These are phyloP conservation scores for Antitype chi DNA, from an alignment of 2,888 invertebrate genomes.

Conservation along the genomic window DNA sequence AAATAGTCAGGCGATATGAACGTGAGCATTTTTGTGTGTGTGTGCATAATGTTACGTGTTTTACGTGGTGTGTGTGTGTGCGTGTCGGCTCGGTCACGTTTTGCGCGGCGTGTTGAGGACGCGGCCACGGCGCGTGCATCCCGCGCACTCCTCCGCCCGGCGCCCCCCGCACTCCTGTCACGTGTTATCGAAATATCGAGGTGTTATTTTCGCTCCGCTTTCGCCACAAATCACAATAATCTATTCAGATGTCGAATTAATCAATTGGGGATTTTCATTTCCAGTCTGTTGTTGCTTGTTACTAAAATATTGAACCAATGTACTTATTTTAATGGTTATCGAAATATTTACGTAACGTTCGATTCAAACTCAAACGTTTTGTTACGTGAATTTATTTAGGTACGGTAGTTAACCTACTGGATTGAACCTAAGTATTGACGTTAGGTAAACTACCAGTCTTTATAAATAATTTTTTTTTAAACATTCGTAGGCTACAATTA, in stretches of 20 bases:
- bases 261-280: slow-evolving; percentile 41
- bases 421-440: background rate
- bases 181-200: slow-evolving; percentile 71
- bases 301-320: slow-evolving; percentile 9
- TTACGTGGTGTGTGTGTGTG: slow-evolving; percentile 58
- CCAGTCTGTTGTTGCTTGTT: slow-evolving; percentile 10
- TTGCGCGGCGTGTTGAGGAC: slow-evolving; percentile 84
- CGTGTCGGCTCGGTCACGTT: slow-evolving; percentile 83
- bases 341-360: slow-evolving; percentile 34
- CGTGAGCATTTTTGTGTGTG: slow-evolving; percentile 71
- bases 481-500: too few relatives aligned
- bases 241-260: slow-evolving; percentile 66
- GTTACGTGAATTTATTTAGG: slow-evolving; percentile 13
- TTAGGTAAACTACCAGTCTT: too few relatives aligned
- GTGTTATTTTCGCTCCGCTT: slow-evolving; percentile 82
- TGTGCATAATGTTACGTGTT: slow-evolving; percentile 47
- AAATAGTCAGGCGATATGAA: slow-evolving; percentile 75
- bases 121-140: slow-evolving; percentile 74
- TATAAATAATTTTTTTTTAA: too few relatives aligned
- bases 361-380: slow-evolving; percentile 17
- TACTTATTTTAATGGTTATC: slow-evolving; percentile 20
- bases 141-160: slow-evolving; percentile 50
- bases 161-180: slow-evolving; percentile 66
- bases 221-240: slow-evolving; percentile 75
- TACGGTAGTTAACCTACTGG: background rate